Base-by-base conservation (phyloP, 2,113 vertebrate genomes). In the Clupea harengus region DNA sequence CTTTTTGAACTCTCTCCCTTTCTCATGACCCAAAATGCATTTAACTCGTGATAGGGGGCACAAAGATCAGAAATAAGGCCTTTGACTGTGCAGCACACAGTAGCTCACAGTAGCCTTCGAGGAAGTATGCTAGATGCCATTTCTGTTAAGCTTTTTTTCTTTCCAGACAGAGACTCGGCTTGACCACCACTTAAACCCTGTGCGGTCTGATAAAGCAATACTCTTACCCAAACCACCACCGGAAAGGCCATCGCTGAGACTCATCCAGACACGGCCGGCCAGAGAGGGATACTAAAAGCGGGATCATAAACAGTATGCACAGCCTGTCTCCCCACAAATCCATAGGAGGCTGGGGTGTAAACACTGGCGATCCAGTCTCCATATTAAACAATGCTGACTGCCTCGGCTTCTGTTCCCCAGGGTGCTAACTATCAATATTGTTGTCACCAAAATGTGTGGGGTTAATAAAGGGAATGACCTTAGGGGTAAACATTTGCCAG, bases 391-490 rank as follows among this genome's bases (percentile, higher is more conserved):
- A 32, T 5, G 10, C 7, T 0, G 32, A 32, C 72, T 39, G 32
- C 13, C 13, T 11, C 28, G 2, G n/a, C 13, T 78, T 13, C 28
- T 15, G 4, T 32, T 78, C 72, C 72, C 72, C 15, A 2, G 72
- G 39, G 72, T 78, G 72, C 72, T 78, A 78, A 78, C 72, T 78
- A 78, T 78, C 72, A 78, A 78, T 78, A 78, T 32, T 13, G 72
- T 78, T 78, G 72, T 78, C 72, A 39, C 72, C 28, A 4, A 39
- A 78, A 78, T 78, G 72, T 78, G 72, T 39, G 72, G 72, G 72
- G 72, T 78, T 78, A 78, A 78, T 78, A 78, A 78, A 78, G 17
- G 32, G 28, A 78, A 78, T 44, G 10, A 32, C 72, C 72, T 78
- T 17, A 11, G 72, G 72, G 72, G 72, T 78, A 78, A 78, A 78